Evolutionary conservation across 2,113 vertebrate species (phyloP).

Genomic region (Oxyura jamaicensis): DNA sequence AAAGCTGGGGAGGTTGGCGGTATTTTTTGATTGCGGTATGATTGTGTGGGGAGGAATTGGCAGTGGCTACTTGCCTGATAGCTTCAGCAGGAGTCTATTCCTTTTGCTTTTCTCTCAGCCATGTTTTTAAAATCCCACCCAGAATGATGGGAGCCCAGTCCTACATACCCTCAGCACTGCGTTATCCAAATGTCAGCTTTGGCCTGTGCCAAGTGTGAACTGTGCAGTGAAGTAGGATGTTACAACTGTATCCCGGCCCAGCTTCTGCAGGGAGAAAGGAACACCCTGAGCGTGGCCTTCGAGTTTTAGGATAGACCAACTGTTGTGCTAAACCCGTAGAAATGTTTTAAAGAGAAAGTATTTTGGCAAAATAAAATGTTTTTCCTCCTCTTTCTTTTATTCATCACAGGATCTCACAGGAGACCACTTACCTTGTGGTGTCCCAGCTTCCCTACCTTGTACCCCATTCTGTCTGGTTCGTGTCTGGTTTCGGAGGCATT

Average conservation of each 20-base stretch:
- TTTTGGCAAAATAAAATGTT: not conserved
- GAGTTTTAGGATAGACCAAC: not conserved
- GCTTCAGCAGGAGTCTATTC: not conserved
- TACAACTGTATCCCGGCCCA: not conserved
- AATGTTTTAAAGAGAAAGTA: not conserved
- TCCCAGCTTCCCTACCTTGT: not conserved
- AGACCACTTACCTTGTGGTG: not conserved
- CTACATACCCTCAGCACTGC: not conserved
- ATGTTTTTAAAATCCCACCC: conserved; percentile 4
- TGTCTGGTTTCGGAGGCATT: not conserved
- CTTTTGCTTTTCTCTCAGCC: not conserved
- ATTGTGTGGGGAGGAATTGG: not conserved
- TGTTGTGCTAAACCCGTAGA: not conserved
- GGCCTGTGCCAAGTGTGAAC: not conserved
- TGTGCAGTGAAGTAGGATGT: not conserved
- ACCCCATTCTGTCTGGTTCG: not conserved
- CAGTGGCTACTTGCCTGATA: not conserved
- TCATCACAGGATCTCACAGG: not conserved
- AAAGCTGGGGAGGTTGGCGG: not conserved
- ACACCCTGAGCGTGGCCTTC: not conserved
- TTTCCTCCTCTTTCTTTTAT: not conserved
- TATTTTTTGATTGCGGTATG: not conserved
- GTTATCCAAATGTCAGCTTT: not conserved
- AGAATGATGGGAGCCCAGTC: not conserved
- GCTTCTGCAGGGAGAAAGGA: not conserved